These are phyloP conservation scores for Danaus melanippus DNA, from an alignment of 1,140 invertebrate genomes.

Conservation along the genomic window DNA sequence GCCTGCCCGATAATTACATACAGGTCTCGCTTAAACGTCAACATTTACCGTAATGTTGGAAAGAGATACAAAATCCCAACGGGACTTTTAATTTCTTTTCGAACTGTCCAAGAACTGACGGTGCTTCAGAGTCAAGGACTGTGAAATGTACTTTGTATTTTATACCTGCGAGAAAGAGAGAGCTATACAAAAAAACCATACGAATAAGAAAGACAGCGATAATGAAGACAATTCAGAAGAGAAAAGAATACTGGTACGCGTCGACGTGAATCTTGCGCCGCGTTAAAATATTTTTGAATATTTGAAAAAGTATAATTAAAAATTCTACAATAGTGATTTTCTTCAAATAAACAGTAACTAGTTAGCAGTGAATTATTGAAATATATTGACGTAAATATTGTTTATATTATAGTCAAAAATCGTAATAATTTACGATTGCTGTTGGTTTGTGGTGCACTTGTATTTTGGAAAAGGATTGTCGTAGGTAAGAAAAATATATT, in stretches of 20 bases:
- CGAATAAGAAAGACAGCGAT: slow-evolving; percentile 27
- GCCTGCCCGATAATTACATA: slow-evolving; percentile 45
- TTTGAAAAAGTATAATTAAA: not conserved
- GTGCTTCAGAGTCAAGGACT: slow-evolving; percentile 52
- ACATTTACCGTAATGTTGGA: slow-evolving; percentile 16
- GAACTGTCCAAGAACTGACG: slow-evolving; percentile 17
- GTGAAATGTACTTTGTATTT: slow-evolving; percentile 42
- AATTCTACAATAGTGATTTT: not conserved
- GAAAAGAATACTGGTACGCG: slow-evolving; percentile 36
- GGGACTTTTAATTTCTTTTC: slow-evolving; percentile 51
- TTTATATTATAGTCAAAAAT: too few relatives aligned
- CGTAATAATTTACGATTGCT: too few relatives aligned
- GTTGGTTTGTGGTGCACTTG: too few relatives aligned
- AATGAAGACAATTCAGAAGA: slow-evolving; percentile 31
- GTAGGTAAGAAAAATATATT: too few relatives aligned
- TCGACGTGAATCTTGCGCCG: slow-evolving; percentile 41
- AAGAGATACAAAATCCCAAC: slow-evolving; percentile 43
- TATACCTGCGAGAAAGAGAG: slow-evolving; percentile 32
- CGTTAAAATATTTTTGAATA: not conserved
- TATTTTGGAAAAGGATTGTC: too few relatives aligned
- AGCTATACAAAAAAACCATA: slow-evolving; percentile 16
- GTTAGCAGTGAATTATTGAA: too few relatives aligned
- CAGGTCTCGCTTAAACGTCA: slow-evolving; percentile 31
- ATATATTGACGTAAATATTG: too few relatives aligned
- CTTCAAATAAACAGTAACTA: too few relatives aligned